Percentiles rank a stretch among this genome's conserved stretches.
Conservation (phyloP, 2,888 invertebrate genomes). For the Caenorhabditis panamensis region DNA sequence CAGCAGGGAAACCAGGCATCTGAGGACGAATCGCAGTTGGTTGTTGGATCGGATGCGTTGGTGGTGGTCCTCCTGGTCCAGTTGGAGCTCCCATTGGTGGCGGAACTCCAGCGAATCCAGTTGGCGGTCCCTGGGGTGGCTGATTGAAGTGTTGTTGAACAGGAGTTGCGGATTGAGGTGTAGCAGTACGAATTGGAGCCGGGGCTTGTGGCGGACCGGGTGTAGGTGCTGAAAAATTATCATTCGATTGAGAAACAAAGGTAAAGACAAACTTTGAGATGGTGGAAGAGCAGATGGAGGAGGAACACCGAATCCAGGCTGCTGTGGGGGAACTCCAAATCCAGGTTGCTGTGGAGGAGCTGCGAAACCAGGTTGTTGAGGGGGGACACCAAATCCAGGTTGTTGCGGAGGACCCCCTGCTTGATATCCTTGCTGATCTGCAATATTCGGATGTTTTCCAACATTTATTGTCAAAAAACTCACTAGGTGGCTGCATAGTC, state of each 20-base stretch:
- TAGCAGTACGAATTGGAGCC: neutral
- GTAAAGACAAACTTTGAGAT: neutral
- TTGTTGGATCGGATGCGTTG: constrained; percentile 30
- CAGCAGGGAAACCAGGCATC: constrained; percentile 31
- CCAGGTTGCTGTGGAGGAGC: constrained; percentile 18
- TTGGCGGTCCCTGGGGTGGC: neutral
- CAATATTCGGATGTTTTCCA: neutral
- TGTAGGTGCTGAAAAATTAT: neutral
- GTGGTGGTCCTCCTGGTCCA: neutral
- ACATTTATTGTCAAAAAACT: neutral
- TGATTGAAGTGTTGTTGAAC: constrained; percentile 3
- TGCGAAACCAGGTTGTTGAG: too few relatives aligned
- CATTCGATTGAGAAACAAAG: neutral
- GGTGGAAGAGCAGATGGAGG: constrained; percentile 18
- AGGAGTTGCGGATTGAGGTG: neutral
- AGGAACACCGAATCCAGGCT: constrained; percentile 20
- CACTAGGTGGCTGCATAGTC: constrained; percentile 6
- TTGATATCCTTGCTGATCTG: constrained; percentile 9
- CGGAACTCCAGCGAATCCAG: neutral
- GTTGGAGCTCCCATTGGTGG: neutral
- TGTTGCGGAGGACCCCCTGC: neutral
- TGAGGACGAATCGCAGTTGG: constrained; percentile 40
- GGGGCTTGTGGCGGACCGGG: constrained; percentile 22
- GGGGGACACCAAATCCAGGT: too few relatives aligned
- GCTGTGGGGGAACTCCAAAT: too few relatives aligned